Percentiles rank a stretch among this genome's conserved stretches.
Evolutionary conservation across 2,113 vertebrate genomes (phyloP).

Genomic region (Seriola aureovittata): DNA sequence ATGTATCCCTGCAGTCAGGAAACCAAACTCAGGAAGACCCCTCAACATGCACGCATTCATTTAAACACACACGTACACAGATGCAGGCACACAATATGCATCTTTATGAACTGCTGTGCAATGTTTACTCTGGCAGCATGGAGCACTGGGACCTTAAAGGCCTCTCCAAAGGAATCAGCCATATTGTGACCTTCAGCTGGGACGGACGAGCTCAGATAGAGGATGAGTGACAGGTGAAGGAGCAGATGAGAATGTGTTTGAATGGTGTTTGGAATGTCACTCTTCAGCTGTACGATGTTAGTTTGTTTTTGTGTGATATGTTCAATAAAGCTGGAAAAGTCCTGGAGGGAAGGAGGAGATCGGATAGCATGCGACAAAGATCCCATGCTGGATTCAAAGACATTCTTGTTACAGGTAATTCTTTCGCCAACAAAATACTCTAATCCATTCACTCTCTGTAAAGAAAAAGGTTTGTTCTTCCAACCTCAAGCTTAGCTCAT

Average conservation of each 20-base stretch:
- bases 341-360: background rate
- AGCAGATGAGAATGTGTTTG: constrained; percentile 54
- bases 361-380: background rate
- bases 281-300: constrained; percentile 5
- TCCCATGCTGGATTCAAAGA: background rate
- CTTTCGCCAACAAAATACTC: background rate
- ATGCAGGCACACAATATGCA: constrained; percentile 55
- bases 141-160: constrained; percentile 40
- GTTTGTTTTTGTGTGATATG: background rate
- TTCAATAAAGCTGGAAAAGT: background rate
- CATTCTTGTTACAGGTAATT: background rate
- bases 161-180: constrained; percentile 59
- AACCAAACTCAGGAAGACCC: constrained; percentile 60
- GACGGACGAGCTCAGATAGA: constrained; percentile 22
- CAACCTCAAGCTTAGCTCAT: constrained; percentile 14
- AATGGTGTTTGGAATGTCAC: constrained; percentile 36
- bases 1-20: constrained; percentile 54
- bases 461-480: constrained; percentile 22
- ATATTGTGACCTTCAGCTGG: constrained; percentile 74
- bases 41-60: constrained; percentile 32
- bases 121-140: constrained; percentile 65
- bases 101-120: constrained; percentile 71
- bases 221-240: constrained; percentile 66
- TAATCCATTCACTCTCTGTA: background rate
- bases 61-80: constrained; percentile 52